These are phyloP conservation scores for Antennarius maculatus DNA, from an alignment of 2,797 vertebrate genomes.

Conservation along the genomic window DNA sequence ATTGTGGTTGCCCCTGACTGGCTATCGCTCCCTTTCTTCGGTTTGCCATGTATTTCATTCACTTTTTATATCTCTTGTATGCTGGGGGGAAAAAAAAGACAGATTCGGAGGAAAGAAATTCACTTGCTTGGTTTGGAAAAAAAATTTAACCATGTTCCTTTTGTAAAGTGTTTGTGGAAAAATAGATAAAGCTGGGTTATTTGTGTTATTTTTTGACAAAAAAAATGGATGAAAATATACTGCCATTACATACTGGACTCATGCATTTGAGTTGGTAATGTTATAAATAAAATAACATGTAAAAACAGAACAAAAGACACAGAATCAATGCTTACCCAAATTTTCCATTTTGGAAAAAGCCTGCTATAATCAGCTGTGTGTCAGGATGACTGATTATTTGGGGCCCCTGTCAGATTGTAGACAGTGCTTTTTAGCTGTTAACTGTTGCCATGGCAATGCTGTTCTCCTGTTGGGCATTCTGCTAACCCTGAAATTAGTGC, in stretches of 20 bases:
- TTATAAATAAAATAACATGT: conserved; percentile 30
- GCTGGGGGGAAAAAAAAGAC: conserved; percentile 51
- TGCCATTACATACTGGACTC: conserved; percentile 13
- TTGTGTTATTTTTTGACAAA: conserved; percentile 48
- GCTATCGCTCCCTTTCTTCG: conserved; percentile 68
- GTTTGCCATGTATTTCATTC: conserved; percentile 64
- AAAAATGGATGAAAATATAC: conserved; percentile 16
- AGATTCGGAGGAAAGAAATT: conserved; percentile 70
- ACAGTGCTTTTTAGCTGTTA: conserved; percentile 78
- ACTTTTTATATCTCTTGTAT: conserved; percentile 66
- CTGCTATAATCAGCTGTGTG: conserved; percentile 58
- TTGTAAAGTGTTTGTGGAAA: conserved; percentile 70
- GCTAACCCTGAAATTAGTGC: conserved; percentile 86
- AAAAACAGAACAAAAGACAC: conserved; percentile 40
- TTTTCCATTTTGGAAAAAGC: conserved; percentile 44
- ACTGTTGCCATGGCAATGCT: conserved; percentile 80
- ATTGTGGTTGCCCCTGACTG: conserved; percentile 75
- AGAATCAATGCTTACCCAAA: conserved; percentile 40
- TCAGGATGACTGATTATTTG: conserved; percentile 68
- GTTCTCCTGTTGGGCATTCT: conserved; percentile 79
- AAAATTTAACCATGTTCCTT: conserved; percentile 75
- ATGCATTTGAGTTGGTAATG: conserved; percentile 10
- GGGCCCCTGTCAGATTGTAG: conserved; percentile 75
- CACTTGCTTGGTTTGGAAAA: conserved; percentile 71
- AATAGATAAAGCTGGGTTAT: conserved; percentile 58